phyloP scores from a whole-genome alignment of 2,888 invertebrate genomes.

The Mellilla xanthometata region DNA sequence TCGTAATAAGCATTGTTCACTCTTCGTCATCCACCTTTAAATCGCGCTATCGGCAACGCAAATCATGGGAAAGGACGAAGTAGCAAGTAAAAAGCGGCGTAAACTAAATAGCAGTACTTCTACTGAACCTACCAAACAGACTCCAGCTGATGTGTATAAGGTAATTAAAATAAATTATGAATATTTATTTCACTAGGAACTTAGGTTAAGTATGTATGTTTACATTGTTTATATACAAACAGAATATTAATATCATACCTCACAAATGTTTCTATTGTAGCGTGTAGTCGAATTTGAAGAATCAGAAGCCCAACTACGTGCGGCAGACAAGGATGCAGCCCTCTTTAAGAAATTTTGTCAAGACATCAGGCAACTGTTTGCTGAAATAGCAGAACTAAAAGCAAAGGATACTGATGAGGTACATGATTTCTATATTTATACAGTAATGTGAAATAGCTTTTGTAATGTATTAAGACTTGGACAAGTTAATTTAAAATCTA shows the following conservation, averaged over 20 bases:
- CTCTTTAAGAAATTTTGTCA: constrained; percentile 87
- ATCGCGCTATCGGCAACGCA: too few relatives aligned
- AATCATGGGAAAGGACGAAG: constrained; percentile 71
- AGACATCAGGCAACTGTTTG: constrained; percentile 86
- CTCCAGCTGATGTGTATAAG: constrained; percentile 83
- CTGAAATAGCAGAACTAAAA: constrained; percentile 87
- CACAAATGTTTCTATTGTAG: constrained; percentile 53
- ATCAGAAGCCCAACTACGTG: constrained; percentile 85
- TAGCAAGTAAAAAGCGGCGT: constrained; percentile 79
- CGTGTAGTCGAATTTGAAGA: constrained; percentile 88
- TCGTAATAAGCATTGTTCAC: too few relatives aligned
- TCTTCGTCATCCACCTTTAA: too few relatives aligned
- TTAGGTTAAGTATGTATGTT: too few relatives aligned
- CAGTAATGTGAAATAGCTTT: too few relatives aligned
- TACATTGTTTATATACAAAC: too few relatives aligned
- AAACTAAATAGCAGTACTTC: constrained; percentile 69
- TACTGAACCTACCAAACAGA: constrained; percentile 62
- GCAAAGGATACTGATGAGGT: constrained; percentile 80
- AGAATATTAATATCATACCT: too few relatives aligned
- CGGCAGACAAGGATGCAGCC: constrained; percentile 86
- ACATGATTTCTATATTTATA: constrained; percentile 21
- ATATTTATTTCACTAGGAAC: too few relatives aligned
- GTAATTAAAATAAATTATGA: constrained; percentile 42
- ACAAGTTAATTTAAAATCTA: background rate
- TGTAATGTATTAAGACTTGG: too few relatives aligned